Evolutionary conservation across 2,888 invertebrate species (phyloP), one percentile per base, ranked within the genome.

Genomic region (Xestia c-nigrum): DNA sequence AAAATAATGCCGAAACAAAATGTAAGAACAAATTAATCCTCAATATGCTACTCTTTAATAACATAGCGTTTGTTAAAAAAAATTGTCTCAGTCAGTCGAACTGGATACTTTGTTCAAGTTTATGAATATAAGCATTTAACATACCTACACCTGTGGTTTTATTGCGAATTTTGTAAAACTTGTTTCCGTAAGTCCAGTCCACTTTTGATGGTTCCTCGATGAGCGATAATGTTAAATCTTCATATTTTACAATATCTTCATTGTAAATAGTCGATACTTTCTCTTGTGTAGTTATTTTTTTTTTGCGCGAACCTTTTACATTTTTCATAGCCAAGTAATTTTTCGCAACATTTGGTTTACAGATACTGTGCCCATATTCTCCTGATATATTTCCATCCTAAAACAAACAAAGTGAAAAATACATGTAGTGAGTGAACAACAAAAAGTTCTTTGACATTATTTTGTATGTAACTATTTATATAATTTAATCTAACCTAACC

Each of bases 41-140:
- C 31, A 31, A 2, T 31, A 31, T 1, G 3, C 4, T 14, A 6
- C 14, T 19, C 31, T 71, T 61, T 84, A 78, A 19, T 85, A 81
- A 64, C 14, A 5, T 46, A 46, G 14, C 14, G 14, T 46, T 5
- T 46, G 4, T 14, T 46, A 9, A 10, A 43, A 14, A 46, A 31
- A 31, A 2, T 31, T 31, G 31, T 31, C 14, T 46, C 14, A 46
- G 5, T 14, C 4, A 12, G 46, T 14, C 1, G 14, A 46, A 46
- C 12, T 46, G 12, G 0, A 46, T 5, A 47, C 19, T 47, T 16
- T 0, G 47, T 47, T 47, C 19, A 47, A 47, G 19, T 19, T 19
- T 47, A 19, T 47, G 16, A 47, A 47, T 31, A 31, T 31, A 5
- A 7, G 59, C 59, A 59, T 31, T 59, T 59, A 7, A 31, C 31